These are phyloP conservation scores for Gandaritis pyraliata DNA, from an alignment of 2,888 invertebrate genomes.

Conservation along the genomic window DNA sequence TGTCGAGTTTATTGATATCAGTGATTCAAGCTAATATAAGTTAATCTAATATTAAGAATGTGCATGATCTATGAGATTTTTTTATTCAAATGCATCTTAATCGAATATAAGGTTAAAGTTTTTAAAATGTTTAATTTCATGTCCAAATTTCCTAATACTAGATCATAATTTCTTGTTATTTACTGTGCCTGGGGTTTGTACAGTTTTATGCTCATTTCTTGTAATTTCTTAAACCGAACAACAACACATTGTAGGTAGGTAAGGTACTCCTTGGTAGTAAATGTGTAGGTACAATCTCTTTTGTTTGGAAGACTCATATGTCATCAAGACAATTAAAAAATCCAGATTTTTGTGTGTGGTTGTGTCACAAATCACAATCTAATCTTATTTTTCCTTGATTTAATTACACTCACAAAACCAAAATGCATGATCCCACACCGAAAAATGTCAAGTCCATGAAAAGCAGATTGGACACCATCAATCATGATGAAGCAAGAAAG, in stretches of 20 bases:
- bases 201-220: too few relatives aligned
- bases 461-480: slow-evolving; percentile 55
- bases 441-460: slow-evolving; percentile 59
- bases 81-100: background rate
- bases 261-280: background rate
- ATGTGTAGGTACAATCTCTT: too few relatives aligned
- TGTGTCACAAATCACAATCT: background rate
- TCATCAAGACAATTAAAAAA: too few relatives aligned
- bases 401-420: background rate
- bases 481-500: slow-evolving; percentile 35
- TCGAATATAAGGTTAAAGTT: background rate
- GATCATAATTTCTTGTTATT: too few relatives aligned
- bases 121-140: slow-evolving; percentile 7
- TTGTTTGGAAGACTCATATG: too few relatives aligned
- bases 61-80: background rate
- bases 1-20: too few relatives aligned
- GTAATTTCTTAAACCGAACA: too few relatives aligned
- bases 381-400: background rate
- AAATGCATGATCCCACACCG: slow-evolving; percentile 57
- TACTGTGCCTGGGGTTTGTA: too few relatives aligned
- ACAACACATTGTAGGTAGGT: too few relatives aligned
- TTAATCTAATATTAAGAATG: background rate
- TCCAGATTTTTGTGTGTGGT: slow-evolving; percentile 1
- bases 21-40: background rate
- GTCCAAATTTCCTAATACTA: background rate